Evolutionary conservation across 2,797 vertebrate species (phyloP).

Genomic region (Leptoclinus maculatus): DNA sequence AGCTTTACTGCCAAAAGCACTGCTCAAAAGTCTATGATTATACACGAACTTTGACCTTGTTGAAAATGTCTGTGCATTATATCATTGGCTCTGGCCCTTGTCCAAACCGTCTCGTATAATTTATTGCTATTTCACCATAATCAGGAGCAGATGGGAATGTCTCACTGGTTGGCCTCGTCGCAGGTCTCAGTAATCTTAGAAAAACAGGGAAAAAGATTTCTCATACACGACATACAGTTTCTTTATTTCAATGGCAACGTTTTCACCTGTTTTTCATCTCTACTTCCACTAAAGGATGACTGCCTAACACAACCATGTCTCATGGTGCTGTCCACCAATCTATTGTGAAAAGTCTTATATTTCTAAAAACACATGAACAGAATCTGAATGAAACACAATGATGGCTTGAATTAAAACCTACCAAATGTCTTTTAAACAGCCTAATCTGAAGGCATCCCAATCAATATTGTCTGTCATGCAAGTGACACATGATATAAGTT

Average conservation of each 20-base stretch:
- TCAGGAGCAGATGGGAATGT: conserved; percentile 63
- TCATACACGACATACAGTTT: conserved; percentile 17
- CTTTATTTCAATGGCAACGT: conserved; percentile 24
- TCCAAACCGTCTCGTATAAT: conserved; percentile 50
- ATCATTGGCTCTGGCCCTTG: conserved; percentile 18
- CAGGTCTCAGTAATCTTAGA: conserved; percentile 42
- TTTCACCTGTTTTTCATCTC: conserved; percentile 62
- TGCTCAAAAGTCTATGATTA: conserved; percentile 33
- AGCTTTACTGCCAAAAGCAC: conserved; percentile 15
- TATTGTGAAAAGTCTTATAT: background rate
- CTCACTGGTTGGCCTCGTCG: conserved; percentile 44
- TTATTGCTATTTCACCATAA: conserved; percentile 58
- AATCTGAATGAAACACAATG: background rate
- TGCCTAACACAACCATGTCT: background rate
- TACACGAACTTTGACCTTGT: conserved; percentile 28
- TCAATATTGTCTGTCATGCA: background rate
- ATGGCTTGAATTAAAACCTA: background rate
- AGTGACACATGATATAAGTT: background rate
- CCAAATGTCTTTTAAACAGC: background rate
- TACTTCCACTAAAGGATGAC: conserved; percentile 11
- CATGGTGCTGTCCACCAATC: background rate
- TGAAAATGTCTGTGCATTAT: conserved; percentile 36
- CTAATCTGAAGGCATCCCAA: background rate
- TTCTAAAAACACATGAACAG: conserved; percentile 1
- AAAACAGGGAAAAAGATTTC: conserved; percentile 40